Conservation (phyloP, 2,888 invertebrate species). For the Sisyra nigra region DNA sequence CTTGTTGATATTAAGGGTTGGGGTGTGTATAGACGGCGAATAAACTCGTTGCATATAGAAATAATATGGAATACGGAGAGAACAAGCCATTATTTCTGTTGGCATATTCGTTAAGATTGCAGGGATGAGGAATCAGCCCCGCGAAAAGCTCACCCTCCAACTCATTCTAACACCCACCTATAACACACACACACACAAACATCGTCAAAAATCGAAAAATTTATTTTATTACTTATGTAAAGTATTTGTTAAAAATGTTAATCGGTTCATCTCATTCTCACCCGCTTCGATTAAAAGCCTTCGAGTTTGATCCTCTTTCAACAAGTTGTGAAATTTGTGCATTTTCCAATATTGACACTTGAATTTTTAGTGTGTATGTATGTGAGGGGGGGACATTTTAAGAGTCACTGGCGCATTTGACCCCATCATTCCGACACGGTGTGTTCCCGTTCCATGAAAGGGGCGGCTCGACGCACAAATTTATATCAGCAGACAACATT, state of each 20-base stretch:
- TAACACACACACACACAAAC: not conserved
- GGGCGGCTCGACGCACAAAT: not conserved
- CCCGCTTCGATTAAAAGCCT: too few relatives aligned
- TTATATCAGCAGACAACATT: conserved; percentile 1
- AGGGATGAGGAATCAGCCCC: not conserved
- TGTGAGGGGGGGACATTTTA: too few relatives aligned
- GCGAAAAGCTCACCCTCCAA: not conserved
- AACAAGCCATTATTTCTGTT: conserved; percentile 4
- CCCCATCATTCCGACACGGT: too few relatives aligned
- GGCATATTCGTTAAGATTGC: conserved; percentile 2
- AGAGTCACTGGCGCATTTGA: too few relatives aligned
- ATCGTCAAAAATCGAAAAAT: not conserved
- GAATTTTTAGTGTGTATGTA: too few relatives aligned
- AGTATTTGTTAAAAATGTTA: not conserved
- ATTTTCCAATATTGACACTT: too few relatives aligned
- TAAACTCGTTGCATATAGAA: not conserved
- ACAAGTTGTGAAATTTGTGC: too few relatives aligned
- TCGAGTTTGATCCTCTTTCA: too few relatives aligned
- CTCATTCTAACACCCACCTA: not conserved
- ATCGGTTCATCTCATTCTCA: too few relatives aligned
- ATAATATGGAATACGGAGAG: not conserved
- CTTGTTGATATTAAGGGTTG: not conserved
- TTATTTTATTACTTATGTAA: not conserved
- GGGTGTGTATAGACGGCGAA: not conserved
- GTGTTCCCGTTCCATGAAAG: not conserved